Conservation (phyloP, 2,888 invertebrate species). For the Erynnis tages region DNA sequence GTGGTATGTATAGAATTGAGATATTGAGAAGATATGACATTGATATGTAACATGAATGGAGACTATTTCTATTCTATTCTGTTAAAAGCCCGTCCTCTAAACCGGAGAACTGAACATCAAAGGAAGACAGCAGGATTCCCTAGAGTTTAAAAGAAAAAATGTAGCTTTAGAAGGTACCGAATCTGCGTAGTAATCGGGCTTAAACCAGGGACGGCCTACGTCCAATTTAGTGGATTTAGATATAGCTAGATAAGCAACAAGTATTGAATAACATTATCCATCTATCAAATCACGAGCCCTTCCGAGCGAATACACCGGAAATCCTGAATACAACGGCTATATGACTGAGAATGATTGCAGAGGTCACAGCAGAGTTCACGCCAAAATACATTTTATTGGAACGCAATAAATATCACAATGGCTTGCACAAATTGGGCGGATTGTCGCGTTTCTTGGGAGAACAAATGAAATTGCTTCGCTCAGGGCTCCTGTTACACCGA, state of each 20-base stretch:
- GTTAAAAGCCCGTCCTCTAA: too few species aligned
- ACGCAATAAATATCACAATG: conserved; percentile 21
- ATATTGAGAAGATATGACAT: too few species aligned
- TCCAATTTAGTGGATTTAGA: too few species aligned
- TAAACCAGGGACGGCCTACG: too few species aligned
- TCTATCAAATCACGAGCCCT: conserved; percentile 18
- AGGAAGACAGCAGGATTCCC: too few species aligned
- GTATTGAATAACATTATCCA: conserved; percentile 4
- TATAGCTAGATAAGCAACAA: neutral
- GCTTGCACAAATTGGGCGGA: conserved; percentile 22
- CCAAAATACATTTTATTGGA: conserved; percentile 19
- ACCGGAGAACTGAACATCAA: too few species aligned
- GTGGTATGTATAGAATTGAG: too few species aligned
- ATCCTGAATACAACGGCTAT: conserved; percentile 9
- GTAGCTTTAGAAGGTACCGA: too few species aligned
- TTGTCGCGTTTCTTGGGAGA: conserved; percentile 20
- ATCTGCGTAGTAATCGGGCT: too few species aligned
- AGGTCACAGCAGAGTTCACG: conserved; percentile 2
- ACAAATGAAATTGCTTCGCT: conserved; percentile 25
- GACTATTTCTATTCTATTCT: too few species aligned
- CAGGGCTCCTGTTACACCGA: conserved; percentile 24
- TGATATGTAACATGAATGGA: too few species aligned
- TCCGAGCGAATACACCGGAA: conserved; percentile 10
- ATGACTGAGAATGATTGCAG: neutral
- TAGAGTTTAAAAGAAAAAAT: too few species aligned